These are phyloP conservation scores for Eumerus sabulonum DNA, from an alignment of 2,888 invertebrate species.

Conservation along the genomic window DNA sequence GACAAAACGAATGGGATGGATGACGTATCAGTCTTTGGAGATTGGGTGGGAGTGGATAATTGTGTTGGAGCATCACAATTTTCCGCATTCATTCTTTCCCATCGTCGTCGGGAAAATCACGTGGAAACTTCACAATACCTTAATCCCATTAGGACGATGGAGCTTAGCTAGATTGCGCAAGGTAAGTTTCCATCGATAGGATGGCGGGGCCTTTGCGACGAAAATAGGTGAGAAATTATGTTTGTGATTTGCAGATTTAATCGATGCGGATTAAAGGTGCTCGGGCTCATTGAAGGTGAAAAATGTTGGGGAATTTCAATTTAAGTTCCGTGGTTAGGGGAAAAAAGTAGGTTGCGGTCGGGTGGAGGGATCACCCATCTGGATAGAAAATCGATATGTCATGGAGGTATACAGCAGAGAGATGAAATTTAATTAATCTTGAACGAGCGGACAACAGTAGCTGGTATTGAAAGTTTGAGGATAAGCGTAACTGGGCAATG, in stretches of 20 bases:
- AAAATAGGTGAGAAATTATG: slow-evolving; percentile 61
- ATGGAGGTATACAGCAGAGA: no score
- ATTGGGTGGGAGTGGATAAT: slow-evolving; percentile 35
- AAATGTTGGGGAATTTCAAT: slow-evolving; percentile 32
- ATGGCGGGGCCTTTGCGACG: slow-evolving; percentile 8
- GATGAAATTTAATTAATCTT: no score
- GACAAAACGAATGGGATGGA: slow-evolving; percentile 3
- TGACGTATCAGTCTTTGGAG: slow-evolving; percentile 32
- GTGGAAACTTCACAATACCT: slow-evolving; percentile 58
- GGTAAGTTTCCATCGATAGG: slow-evolving; percentile 51
- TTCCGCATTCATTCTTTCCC: slow-evolving; percentile 4
- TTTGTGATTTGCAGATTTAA: slow-evolving; percentile 62
- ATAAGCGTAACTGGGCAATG: no score
- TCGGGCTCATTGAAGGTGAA: slow-evolving; percentile 28
- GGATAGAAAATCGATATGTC: slow-evolving; percentile 19
- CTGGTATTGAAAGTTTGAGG: no score
- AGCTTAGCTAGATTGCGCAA: slow-evolving; percentile 45
- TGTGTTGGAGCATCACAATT: slow-evolving; percentile 45
- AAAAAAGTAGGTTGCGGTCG: neutral
- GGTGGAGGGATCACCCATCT: neutral
- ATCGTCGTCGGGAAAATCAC: slow-evolving; percentile 43
- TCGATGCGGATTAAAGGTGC: slow-evolving; percentile 38
- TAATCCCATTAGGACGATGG: slow-evolving; percentile 49
- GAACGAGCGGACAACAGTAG: no score
- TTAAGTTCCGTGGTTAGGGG: slow-evolving; percentile 24